phyloP scores from a whole-genome alignment of 2,113 vertebrate genomes.

The Labeo catla region DNA sequence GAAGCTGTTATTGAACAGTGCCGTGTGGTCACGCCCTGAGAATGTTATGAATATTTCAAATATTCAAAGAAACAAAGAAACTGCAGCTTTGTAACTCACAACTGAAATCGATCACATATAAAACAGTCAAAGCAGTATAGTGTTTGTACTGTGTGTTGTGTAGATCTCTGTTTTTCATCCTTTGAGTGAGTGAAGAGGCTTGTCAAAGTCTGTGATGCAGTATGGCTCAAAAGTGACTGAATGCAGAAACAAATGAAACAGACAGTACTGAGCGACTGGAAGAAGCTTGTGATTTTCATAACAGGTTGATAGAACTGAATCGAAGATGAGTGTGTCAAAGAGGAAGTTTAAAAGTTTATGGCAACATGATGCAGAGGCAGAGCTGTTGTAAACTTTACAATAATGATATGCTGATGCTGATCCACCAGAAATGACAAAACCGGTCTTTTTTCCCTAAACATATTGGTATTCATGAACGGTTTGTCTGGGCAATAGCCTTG shows the following conservation, averaged over 20 bases:
- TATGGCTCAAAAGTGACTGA: conserved; percentile 28
- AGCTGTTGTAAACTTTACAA: conserved; percentile 48
- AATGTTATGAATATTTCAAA: neutral
- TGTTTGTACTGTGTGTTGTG: conserved; percentile 41
- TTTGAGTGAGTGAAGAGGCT: neutral
- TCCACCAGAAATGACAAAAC: conserved; percentile 4
- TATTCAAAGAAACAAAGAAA: neutral
- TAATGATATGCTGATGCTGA: conserved; percentile 17
- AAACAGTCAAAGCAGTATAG: conserved; percentile 45
- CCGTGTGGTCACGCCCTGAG: neutral
- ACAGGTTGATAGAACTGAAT: conserved; percentile 5
- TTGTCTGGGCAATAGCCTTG: neutral
- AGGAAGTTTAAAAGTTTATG: conserved; percentile 2
- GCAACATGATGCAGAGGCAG: conserved; percentile 16
- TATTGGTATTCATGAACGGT: neutral
- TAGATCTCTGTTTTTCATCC: neutral
- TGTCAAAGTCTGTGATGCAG: neutral
- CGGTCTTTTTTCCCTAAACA: neutral
- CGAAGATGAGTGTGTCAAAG: neutral
- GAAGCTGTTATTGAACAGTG: neutral
- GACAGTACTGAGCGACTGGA: neutral
- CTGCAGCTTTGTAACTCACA: neutral
- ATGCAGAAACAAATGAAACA: neutral
- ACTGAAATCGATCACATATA: too few relatives aligned
- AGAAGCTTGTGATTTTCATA: conserved; percentile 40